Evolutionary conservation across 2,113 vertebrate genomes (phyloP).

Genomic region (Salvelinus alpinus): DNA sequence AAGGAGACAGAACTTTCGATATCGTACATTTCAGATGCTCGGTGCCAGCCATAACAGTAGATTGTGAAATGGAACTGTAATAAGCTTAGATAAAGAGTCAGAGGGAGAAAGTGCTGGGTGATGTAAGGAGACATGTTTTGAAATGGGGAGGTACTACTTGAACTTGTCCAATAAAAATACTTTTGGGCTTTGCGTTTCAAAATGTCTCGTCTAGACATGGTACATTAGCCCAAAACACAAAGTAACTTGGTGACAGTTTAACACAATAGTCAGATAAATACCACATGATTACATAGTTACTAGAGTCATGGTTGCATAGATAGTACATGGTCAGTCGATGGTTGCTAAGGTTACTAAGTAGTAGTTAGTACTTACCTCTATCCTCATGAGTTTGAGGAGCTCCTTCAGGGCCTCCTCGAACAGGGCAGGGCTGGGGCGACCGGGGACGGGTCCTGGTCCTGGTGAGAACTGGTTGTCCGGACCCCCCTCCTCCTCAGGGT

Average conservation of each 20-base stretch:
- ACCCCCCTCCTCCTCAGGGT: conserved; percentile 72
- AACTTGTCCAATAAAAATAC: too few relatives aligned
- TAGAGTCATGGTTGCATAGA: too few relatives aligned
- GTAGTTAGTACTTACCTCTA: conserved; percentile 76
- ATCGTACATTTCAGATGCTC: not conserved
- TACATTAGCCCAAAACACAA: too few relatives aligned
- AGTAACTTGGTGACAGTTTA: too few relatives aligned
- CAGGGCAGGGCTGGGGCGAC: conserved; percentile 73
- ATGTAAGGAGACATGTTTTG: too few relatives aligned
- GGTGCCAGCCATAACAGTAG: not conserved
- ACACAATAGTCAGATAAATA: too few relatives aligned
- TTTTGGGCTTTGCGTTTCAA: too few relatives aligned
- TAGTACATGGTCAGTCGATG: too few relatives aligned
- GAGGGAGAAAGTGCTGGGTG: not conserved
- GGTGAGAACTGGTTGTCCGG: conserved; percentile 67
- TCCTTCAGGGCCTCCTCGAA: conserved; percentile 90
- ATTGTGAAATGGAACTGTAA: not conserved
- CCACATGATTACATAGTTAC: too few relatives aligned
- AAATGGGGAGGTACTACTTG: too few relatives aligned
- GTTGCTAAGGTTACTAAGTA: not conserved
- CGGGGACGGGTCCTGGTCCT: conserved; percentile 64
- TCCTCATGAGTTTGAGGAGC: conserved; percentile 86
- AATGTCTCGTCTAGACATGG: too few relatives aligned
- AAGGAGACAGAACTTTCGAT: too few relatives aligned
- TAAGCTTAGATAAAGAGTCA: not conserved